Evolutionary conservation across 2,888 invertebrate genomes (phyloP).

Genomic region (Mythimna loreyi): DNA sequence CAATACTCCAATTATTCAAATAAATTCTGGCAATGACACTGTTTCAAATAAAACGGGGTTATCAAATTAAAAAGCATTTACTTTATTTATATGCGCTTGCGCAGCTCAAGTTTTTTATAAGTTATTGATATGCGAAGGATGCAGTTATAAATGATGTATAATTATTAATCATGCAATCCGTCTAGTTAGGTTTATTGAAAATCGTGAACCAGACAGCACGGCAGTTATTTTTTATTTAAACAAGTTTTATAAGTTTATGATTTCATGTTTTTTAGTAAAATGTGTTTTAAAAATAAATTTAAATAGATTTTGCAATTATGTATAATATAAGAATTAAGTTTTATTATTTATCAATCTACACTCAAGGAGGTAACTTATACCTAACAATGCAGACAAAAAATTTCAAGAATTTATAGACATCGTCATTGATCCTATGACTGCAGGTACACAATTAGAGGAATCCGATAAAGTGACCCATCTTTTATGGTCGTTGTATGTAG

Average conservation of each 20-base stretch:
- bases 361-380: no score
- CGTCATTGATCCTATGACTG: no score
- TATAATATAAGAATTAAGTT: no score
- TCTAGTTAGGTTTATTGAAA: slow-evolving; percentile 9
- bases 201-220: not conserved
- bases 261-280: no score
- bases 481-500: no score
- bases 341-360: no score
- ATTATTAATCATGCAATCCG: not conserved
- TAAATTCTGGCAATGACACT: slow-evolving; percentile 49
- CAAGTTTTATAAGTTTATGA: no score
- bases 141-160: not conserved
- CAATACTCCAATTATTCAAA: slow-evolving; percentile 23
- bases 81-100: slow-evolving; percentile 2
- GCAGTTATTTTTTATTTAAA: not conserved
- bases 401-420: no score
- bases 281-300: slow-evolving; percentile 4
- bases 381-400: no score
- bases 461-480: no score
- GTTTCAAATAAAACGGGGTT: slow-evolving; percentile 19
- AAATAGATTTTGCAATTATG: not conserved
- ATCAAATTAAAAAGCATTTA: slow-evolving; percentile 13
- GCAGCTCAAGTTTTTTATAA: slow-evolving; percentile 1
- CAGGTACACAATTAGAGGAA: no score
- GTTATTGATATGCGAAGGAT: not conserved